phyloP scores from a whole-genome alignment of 2,888 invertebrate species.

The Pachymerium ferrugineum region DNA sequence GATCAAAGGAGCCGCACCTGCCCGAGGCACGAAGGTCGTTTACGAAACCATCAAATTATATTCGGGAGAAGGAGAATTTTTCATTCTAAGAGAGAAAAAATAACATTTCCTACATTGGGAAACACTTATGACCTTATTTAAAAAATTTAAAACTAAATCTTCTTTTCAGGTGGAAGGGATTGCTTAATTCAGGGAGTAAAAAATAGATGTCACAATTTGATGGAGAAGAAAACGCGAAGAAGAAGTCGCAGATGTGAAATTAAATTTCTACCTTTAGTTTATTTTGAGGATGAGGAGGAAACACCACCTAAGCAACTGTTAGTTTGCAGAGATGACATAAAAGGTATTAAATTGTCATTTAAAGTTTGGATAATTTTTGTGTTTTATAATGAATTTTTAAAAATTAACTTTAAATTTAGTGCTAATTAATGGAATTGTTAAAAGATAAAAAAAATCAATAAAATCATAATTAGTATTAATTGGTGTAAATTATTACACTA shows the following conservation, averaged over 20 bases:
- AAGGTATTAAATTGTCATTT: no score
- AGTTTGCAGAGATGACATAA: conserved; percentile 39
- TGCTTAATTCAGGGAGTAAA: conserved; percentile 50
- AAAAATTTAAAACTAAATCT: not conserved
- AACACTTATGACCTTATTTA: not conserved
- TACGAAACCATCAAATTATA: no score
- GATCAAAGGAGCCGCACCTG: no score
- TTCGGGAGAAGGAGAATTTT: conserved; percentile 1
- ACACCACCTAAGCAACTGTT: conserved; percentile 43
- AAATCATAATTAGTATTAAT: no score
- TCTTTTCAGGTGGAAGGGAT: conserved; percentile 46
- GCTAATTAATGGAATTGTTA: no score
- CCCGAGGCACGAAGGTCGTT: no score
- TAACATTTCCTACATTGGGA: no score
- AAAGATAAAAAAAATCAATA: no score
- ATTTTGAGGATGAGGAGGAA: conserved; percentile 41
- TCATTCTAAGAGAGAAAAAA: not conserved
- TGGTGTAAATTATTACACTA: no score
- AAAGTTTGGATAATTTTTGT: no score
- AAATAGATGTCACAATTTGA: conserved; percentile 50
- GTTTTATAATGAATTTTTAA: no score
- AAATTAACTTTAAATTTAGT: no score
- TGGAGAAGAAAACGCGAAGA: conserved; percentile 44
- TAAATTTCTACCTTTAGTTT: conserved; percentile 51
- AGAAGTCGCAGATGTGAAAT: conserved; percentile 50